Conservation (phyloP, 2,888 invertebrate species). For the Eledone cirrhosa region DNA sequence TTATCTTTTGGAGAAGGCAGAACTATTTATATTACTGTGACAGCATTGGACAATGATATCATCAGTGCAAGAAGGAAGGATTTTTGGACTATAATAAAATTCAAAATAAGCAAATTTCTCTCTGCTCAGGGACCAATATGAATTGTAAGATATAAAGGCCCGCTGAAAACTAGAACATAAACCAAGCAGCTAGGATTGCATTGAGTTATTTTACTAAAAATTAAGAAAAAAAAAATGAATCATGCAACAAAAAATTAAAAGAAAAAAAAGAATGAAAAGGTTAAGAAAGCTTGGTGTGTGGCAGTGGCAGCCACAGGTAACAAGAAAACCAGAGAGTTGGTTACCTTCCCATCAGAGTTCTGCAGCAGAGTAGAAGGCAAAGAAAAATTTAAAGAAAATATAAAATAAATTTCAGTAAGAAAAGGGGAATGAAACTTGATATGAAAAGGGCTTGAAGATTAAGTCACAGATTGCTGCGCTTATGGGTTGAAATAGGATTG, state of each 20-base stretch:
- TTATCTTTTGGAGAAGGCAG: too few relatives aligned
- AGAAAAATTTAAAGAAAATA: constrained; percentile 13
- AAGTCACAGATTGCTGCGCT: too few relatives aligned
- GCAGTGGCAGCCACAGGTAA: neutral
- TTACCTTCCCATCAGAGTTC: constrained; percentile 45
- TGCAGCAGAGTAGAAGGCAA: constrained; percentile 34
- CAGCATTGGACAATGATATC: neutral
- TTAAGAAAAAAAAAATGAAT: neutral
- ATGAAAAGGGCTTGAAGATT: too few relatives aligned
- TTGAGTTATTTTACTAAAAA: neutral
- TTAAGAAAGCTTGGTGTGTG: too few relatives aligned
- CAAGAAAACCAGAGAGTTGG: constrained; percentile 17
- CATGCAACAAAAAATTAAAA: too few relatives aligned
- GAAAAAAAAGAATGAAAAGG: neutral
- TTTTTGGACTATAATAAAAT: too few relatives aligned
- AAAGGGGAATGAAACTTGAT: neutral
- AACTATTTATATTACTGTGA: too few relatives aligned
- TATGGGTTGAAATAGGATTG: too few relatives aligned
- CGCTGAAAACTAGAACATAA: neutral
- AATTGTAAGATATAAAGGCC: neutral
- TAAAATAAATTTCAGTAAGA: neutral
- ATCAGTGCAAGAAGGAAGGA: constrained; percentile 20
- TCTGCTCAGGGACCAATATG: neutral
- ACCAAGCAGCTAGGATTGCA: constrained; percentile 5
- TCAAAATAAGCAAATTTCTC: too few relatives aligned